phyloP scores from a whole-genome alignment of 2,888 invertebrate genomes.

The Ophioninae sp. region DNA sequence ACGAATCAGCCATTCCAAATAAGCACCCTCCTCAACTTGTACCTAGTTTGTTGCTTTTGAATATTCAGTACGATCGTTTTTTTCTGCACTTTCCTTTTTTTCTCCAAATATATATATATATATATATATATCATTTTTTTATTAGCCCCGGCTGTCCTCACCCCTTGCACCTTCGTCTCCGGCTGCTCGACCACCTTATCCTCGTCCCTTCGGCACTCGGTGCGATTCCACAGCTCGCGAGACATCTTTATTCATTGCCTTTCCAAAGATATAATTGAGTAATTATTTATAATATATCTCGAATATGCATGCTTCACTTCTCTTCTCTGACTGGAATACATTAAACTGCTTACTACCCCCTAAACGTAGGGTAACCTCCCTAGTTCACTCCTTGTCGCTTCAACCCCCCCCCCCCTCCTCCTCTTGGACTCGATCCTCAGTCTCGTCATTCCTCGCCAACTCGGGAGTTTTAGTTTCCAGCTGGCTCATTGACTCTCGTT shows the following conservation, averaged over 20 bases:
- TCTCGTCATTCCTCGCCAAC: neutral
- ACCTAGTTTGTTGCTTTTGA: slow-evolving; percentile 81
- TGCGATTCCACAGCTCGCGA: slow-evolving; percentile 71
- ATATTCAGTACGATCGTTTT: slow-evolving; percentile 79
- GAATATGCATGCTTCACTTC: slow-evolving; percentile 81
- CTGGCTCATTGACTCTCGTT: neutral
- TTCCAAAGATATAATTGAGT: slow-evolving; percentile 82
- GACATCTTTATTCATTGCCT: slow-evolving; percentile 81
- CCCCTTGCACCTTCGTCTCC: slow-evolving; percentile 58
- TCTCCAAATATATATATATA: slow-evolving; percentile 20
- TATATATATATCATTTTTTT: slow-evolving; percentile 69
- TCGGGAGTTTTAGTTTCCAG: neutral
- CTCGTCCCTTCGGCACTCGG: slow-evolving; percentile 64
- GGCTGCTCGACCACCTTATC: slow-evolving; percentile 30
- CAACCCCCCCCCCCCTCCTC: slow-evolving; percentile 13
- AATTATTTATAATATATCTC: slow-evolving; percentile 82
- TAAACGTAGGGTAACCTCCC: slow-evolving; percentile 73
- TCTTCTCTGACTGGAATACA: slow-evolving; percentile 78
- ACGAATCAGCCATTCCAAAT: slow-evolving; percentile 81
- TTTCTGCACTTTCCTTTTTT: slow-evolving; percentile 40
- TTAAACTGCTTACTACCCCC: slow-evolving; percentile 79
- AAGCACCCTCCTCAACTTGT: slow-evolving; percentile 77
- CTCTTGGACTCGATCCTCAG: neutral
- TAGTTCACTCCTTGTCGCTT: slow-evolving; percentile 69
- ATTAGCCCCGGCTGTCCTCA: slow-evolving; percentile 76